Base-by-base conservation (phyloP, 2,113 vertebrate species). In the Leptosomus discolor region DNA sequence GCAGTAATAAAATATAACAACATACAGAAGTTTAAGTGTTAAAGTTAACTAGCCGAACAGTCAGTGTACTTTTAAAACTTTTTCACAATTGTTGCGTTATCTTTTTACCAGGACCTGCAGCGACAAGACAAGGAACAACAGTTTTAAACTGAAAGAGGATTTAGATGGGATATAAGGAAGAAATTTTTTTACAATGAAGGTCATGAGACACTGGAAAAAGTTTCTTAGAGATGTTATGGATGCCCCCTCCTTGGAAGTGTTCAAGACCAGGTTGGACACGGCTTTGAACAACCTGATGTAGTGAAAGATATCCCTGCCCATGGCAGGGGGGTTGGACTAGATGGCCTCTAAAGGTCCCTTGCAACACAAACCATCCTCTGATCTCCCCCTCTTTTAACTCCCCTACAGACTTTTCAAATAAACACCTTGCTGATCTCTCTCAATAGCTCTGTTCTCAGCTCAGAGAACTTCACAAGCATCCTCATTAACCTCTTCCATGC, bases 241-340 rank as follows among this genome's bases (percentile, higher is more conserved):
- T 11, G 9, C 23, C 10, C 18, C 18, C 39, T 20, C 11, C 14
- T 3, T 8, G 10, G 6, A 74, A 29, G 13, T 20, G 15, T n/a
- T 90, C 69, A 58, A 61, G 64, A 50, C 8, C 37, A 81, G 0
- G 8, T 0, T 58, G 23, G 30, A 67, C 1, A 0, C 4, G 3
- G 18, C 10, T 85, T 53, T 65, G 50, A 81, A 27, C 30, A 88
- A 48, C 11, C 14, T 57, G 30, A 14, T 58, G 45, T 34, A 34
- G 18, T 12, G 41, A 15, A 32, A 92, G 50, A 14, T 6, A 30
- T 27, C 30, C 73, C 51, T 75, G 22, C 12, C 27, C 11, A 19
- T 2, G 6, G 53, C 30, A 51, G 6, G 3, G 8, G 17, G 9
- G 5, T 12, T 61, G 8, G 10, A 68, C 27, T 34, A 54, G 14